These are phyloP conservation scores for Chaenogobius annularis DNA, from an alignment of 2,113 vertebrate genomes.

Conservation along the genomic window DNA sequence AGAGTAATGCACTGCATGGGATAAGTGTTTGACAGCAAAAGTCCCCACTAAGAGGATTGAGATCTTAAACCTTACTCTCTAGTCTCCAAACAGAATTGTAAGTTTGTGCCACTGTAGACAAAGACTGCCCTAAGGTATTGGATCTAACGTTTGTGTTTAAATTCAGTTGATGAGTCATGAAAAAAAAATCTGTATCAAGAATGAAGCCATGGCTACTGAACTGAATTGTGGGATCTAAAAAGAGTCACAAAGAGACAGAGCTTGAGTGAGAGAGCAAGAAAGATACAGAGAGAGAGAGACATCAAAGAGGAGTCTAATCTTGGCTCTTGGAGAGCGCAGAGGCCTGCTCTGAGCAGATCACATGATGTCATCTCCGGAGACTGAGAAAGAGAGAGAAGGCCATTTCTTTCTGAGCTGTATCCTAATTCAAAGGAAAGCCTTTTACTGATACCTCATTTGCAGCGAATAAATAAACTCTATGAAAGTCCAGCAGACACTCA, in stretches of 20 bases:
- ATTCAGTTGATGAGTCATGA: neutral
- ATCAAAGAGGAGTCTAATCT: constrained; percentile 44
- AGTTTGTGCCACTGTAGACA: neutral
- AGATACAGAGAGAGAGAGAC: constrained; percentile 7
- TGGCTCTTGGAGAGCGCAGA: constrained; percentile 29
- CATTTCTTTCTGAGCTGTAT: neutral
- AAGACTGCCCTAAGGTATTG: neutral
- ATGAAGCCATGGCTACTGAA: constrained; percentile 11
- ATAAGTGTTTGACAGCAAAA: constrained; percentile 52
- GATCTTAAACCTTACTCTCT: constrained; percentile 55
- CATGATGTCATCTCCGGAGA: constrained; percentile 43
- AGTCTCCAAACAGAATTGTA: neutral
- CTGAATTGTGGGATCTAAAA: constrained; percentile 20
- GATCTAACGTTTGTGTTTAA: neutral
- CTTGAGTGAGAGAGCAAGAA: constrained; percentile 7
- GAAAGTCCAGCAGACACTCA: neutral
- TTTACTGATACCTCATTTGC: neutral
- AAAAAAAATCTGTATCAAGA: neutral
- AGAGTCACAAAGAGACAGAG: neutral
- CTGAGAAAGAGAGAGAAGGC: neutral
- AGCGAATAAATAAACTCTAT: neutral
- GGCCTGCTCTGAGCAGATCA: constrained; percentile 26
- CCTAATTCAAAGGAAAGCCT: neutral
- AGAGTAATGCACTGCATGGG: constrained; percentile 21
- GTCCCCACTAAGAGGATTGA: constrained; percentile 64